These are phyloP conservation scores for Leptinotarsa lineolata DNA, from an alignment of 1,140 invertebrate genomes.

Conservation along the genomic window DNA sequence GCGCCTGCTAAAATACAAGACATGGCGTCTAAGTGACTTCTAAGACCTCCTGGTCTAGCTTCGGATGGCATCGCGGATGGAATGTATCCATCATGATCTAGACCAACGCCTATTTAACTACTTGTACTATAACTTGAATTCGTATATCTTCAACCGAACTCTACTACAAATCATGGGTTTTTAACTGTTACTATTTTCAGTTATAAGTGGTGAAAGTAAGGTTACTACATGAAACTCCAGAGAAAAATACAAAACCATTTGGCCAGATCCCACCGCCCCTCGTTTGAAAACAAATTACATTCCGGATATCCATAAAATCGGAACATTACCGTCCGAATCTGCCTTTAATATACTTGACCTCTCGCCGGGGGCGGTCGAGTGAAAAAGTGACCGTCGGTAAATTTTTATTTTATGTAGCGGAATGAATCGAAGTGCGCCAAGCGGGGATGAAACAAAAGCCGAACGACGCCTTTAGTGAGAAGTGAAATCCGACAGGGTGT, in stretches of 20 bases:
- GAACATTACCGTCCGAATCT: not conserved
- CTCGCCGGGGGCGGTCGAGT: constrained; percentile 15
- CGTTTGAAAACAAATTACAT: not conserved
- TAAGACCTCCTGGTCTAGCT: no score
- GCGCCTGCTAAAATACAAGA: no score
- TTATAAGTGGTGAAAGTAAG: no score
- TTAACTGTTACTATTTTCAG: no score
- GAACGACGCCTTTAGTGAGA: constrained; percentile 18
- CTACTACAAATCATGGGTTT: no score
- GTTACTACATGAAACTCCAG: not conserved
- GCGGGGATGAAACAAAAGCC: constrained; percentile 18
- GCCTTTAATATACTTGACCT: constrained; percentile 12
- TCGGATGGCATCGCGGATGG: no score
- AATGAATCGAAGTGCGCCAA: constrained; percentile 19
- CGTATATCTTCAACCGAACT: no score
- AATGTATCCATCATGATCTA: no score
- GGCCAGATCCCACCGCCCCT: not conserved
- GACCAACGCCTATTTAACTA: no score
- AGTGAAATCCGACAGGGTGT: constrained; percentile 18
- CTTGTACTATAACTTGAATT: no score
- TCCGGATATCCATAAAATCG: constrained; percentile 15
- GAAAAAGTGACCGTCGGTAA: constrained; percentile 24
- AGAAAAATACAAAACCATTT: not conserved
- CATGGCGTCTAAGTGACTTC: no score
- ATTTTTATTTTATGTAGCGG: constrained; percentile 29